Percentiles rank a stretch among this genome's conserved stretches.
Evolutionary conservation across 92 coral and sea anemone genomes (phyloP).

Genomic region (Hydrozoanthus gracilis): DNA sequence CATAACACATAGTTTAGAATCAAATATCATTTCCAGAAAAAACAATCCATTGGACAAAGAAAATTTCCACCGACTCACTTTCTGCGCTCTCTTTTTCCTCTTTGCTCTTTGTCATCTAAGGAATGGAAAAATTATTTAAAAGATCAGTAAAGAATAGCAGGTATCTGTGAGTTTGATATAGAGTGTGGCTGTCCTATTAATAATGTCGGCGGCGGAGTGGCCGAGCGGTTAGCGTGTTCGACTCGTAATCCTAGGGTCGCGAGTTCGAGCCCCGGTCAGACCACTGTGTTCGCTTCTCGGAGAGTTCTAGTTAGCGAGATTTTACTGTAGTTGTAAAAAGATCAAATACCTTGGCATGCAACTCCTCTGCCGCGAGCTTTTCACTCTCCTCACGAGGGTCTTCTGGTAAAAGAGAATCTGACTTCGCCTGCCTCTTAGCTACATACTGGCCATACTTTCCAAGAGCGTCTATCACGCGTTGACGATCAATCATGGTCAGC

Average conservation of each 20-base stretch:
- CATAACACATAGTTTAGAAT: not conserved
- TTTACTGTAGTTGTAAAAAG: too few species aligned
- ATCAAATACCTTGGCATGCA: conserved; percentile 66
- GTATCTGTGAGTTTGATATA: not conserved
- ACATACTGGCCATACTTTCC: conserved; percentile 84
- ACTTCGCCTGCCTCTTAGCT: conserved; percentile 69
- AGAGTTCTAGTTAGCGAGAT: too few species aligned
- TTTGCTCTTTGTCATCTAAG: conserved; percentile 12
- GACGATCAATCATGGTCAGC: conserved; percentile 80
- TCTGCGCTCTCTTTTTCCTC: not conserved
- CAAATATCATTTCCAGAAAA: not conserved
- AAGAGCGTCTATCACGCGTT: conserved; percentile 70
- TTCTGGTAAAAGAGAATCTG: conserved; percentile 79
- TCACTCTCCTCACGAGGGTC: conserved; percentile 96
- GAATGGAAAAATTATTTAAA: not conserved
- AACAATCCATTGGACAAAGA: too few species aligned
- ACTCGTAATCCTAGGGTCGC: too few species aligned
- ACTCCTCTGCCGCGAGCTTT: conserved; percentile 72
- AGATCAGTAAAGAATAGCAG: too few species aligned
- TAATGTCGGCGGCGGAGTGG: not conserved
- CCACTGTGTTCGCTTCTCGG: too few species aligned
- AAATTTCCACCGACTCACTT: not conserved
- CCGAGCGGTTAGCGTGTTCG: too few species aligned
- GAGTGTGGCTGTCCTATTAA: not conserved
- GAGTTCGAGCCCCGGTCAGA: too few species aligned